phyloP scores from a whole-genome alignment of 2,797 vertebrate genomes.

The Eptatretus atami region DNA sequence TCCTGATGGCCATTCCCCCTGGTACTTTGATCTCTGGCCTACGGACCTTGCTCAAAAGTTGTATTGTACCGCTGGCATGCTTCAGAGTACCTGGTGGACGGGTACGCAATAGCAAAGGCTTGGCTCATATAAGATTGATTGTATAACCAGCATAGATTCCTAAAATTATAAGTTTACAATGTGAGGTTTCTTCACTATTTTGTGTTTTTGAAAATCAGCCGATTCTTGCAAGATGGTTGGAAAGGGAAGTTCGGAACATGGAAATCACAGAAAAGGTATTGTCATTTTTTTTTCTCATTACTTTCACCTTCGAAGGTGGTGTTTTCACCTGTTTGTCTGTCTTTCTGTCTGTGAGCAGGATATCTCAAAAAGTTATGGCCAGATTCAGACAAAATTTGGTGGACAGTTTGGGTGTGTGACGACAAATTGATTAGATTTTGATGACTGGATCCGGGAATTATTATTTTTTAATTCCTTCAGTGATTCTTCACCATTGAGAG shows the following conservation, averaged over 20 bases:
- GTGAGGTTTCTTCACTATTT: not conserved
- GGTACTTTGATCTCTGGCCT: slow-evolving; percentile 28
- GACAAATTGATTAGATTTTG: too few relatives aligned
- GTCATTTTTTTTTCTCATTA: not conserved
- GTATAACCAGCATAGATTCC: not conserved
- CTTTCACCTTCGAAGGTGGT: too few relatives aligned
- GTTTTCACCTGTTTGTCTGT: too few relatives aligned
- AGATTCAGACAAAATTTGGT: too few relatives aligned
- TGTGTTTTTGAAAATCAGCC: slow-evolving; percentile 18
- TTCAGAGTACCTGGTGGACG: slow-evolving; percentile 36
- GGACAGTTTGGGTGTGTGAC: too few relatives aligned
- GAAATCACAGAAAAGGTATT: slow-evolving; percentile 75
- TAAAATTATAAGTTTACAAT: not conserved
- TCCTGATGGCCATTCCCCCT: slow-evolving; percentile 31
- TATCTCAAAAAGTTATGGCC: too few relatives aligned
- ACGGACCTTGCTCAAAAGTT: slow-evolving; percentile 44
- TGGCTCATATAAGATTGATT: slow-evolving; percentile 6
- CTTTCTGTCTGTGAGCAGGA: too few relatives aligned
- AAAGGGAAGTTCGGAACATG: slow-evolving; percentile 45
- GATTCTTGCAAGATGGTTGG: slow-evolving; percentile 54
- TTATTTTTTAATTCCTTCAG: too few relatives aligned
- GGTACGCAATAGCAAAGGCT: slow-evolving; percentile 16
- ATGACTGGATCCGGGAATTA: too few relatives aligned
- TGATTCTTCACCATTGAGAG: not conserved
- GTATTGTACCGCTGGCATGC: slow-evolving; percentile 48